Base-by-base conservation (phyloP, 2,113 vertebrate genomes). In the Mirza zaza region DNA sequence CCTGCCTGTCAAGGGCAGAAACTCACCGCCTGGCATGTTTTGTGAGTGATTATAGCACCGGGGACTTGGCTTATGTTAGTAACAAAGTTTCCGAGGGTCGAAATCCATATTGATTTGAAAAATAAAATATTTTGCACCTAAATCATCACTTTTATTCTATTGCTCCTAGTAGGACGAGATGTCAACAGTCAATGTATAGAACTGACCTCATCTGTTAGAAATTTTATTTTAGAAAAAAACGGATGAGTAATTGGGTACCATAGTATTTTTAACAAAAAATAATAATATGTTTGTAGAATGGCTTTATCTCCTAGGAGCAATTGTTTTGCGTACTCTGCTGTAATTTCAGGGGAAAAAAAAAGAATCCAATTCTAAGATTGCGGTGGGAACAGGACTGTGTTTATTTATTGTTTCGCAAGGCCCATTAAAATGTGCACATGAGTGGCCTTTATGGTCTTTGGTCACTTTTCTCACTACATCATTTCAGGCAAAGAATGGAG, bases 351-450 rank as follows among this genome's bases (percentile, higher is more conserved):
- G 39, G n/a, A n/a, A 17, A 21, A 18, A 7, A 0, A 1, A 9
- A 15, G 13, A 6, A 34, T 59, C 55, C 14, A 0, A 0, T 1
- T 27, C 11, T 3, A 67, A 59, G 6, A 48, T 8, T 2, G 1
- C 5, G 5, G 15, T 17, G 0, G 32, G 10, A 3, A 36, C 5
- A 14, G 12, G 12, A 13, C 39, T 4, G 1, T 63, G 4, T 6
- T 15, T 5, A 29, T 8, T 8, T 52, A 13, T 8, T 25, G 7
- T 27, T 82, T 79, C 71, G 8, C 27, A 59, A 9, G 71, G 86
- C 59, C 4, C 18, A 0, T 1, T 23, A 39, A n/a, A 76, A 55
- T 42, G 6, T 9, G 0, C 48, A 25, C 57, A 50, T 2, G n/a
- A 11, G 5, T 34, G 14, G 29, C 45, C 59, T 63, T 59, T 20